A percentile compares a stretch with the other conserved stretches of the same genome.
Conservation (phyloP, 1,140 invertebrate genomes). For the Colletes latitarsis region DNA sequence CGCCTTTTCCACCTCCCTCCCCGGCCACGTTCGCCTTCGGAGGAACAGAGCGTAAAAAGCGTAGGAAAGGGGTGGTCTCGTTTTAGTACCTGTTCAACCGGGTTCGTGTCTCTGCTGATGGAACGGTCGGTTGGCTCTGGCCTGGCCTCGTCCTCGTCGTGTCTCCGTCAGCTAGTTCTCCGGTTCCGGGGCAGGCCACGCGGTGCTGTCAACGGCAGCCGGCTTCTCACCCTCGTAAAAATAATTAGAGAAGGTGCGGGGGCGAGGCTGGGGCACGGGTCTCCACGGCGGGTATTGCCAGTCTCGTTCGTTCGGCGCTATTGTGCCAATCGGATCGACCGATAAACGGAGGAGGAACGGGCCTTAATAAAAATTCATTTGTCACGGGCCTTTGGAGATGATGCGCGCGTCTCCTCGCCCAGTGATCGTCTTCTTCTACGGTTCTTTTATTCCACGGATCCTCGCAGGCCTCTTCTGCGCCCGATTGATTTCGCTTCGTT, state of each 20-base stretch:
- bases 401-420: conserved; percentile 18
- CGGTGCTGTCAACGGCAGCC: conserved; percentile 75
- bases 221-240: conserved; percentile 77
- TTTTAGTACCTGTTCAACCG: conserved; percentile 44
- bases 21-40: conserved; percentile 6
- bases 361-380: conserved; percentile 77
- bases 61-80: conserved; percentile 16
- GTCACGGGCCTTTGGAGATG: conserved; percentile 59
- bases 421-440: background rate
- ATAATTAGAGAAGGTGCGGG: conserved; percentile 73
- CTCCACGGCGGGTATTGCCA: conserved; percentile 43
- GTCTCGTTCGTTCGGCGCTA: conserved; percentile 65
- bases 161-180: conserved; percentile 59
- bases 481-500: conserved; percentile 11
- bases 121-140: conserved; percentile 29
- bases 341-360: conserved; percentile 55
- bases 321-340: conserved; percentile 75
- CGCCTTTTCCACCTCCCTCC: conserved; percentile 48
- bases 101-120: conserved; percentile 43
- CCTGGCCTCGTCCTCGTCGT: conserved; percentile 42
- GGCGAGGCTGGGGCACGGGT: conserved; percentile 38
- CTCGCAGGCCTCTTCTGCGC: background rate
- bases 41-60: conserved; percentile 39
- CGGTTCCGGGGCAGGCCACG: conserved; percentile 48
- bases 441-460: background rate